Base-by-base conservation (phyloP, 92 coral and sea anemone genomes). In the Actinernus sp. region DNA sequence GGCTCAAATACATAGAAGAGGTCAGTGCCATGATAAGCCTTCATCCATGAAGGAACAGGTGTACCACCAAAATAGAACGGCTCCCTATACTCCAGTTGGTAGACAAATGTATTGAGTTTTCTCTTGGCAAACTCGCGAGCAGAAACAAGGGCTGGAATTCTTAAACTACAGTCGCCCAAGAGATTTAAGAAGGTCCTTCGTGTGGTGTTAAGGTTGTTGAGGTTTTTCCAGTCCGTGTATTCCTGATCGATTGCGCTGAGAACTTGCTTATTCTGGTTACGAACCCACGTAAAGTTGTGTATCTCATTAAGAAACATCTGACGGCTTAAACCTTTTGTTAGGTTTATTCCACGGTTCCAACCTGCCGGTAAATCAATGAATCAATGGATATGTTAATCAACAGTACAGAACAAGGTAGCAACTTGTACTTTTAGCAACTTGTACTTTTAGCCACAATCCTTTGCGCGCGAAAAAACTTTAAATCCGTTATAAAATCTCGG, bases 11-110 rank as follows among this genome's bases (percentile, higher is more conserved):
- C 25, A 26, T 57, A 57, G 41, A 36, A 36, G 1, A 57, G 45
- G 24, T 57, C 63, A n/a, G 30, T 26, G 18, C 63, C 63, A 33
- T 57, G 63, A 22, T 57, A 57, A 1, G 63, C 63, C 2, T 47
- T 47, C 63, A 57, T 57, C 63, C 63, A 57, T 0, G 2, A 43
- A 16, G 63, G 63, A 9, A 27, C 36, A 7, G 40, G 21, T 7
- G 4, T 2, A 4, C 43, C 26, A 16, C 36, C 63, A 33, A 57
- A 57, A 43, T 31, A 13, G 26, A 12, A 3, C 4, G 63, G 63
- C 13, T 31, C 41, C 14, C 34, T 57, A 47, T 57, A 57, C 31
- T 57, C 63, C 17, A 57, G 36, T 28, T 57, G 63, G 63, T 57
- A 57, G 45, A 57, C 63, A 18, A 57, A 57, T 2, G 63, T 57